Evolutionary conservation across 2,888 invertebrate species (phyloP).

Genomic region (Smittia aterrima): DNA sequence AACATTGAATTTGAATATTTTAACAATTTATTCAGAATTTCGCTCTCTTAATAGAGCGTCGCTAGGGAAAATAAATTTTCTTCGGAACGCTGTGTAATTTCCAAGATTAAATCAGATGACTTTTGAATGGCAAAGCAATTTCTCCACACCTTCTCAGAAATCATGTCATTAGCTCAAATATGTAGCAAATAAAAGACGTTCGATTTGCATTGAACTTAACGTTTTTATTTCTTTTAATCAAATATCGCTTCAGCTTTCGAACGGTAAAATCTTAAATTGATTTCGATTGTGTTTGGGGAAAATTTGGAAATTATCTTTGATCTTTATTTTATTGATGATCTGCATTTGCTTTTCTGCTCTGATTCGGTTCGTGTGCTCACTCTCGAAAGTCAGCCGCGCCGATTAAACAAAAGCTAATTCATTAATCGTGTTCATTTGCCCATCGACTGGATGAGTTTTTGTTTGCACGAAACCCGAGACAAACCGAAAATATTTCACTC

Average conservation of each 20-base stretch:
- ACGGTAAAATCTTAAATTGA: too few species aligned
- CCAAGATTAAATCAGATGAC: not conserved
- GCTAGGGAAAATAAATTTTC: not conserved
- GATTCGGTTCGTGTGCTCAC: not conserved
- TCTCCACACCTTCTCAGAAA: conserved; percentile 8
- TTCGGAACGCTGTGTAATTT: not conserved
- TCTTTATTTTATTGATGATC: conserved; percentile 2
- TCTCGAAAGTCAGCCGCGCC: not conserved
- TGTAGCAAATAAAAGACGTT: not conserved
- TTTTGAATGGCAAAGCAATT: not conserved
- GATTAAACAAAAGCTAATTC: conserved; percentile 37
- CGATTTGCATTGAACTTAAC: not conserved
- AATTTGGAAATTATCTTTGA: not conserved
- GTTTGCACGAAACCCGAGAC: conserved; percentile 21
- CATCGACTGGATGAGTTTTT: conserved; percentile 11
- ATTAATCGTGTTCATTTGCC: conserved; percentile 39
- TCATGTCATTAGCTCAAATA: not conserved
- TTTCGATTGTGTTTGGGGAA: not conserved
- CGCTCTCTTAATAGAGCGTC: conserved; percentile 15
- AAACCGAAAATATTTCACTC: conserved; percentile 20
- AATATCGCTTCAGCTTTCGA: not conserved
- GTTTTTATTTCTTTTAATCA: not conserved
- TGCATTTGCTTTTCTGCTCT: not conserved
- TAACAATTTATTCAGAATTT: conserved; percentile 27
- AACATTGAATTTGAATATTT: conserved; percentile 31